Evolutionary conservation across 2,113 vertebrate species (phyloP).

Genomic region (Rhinoderma darwinii): DNA sequence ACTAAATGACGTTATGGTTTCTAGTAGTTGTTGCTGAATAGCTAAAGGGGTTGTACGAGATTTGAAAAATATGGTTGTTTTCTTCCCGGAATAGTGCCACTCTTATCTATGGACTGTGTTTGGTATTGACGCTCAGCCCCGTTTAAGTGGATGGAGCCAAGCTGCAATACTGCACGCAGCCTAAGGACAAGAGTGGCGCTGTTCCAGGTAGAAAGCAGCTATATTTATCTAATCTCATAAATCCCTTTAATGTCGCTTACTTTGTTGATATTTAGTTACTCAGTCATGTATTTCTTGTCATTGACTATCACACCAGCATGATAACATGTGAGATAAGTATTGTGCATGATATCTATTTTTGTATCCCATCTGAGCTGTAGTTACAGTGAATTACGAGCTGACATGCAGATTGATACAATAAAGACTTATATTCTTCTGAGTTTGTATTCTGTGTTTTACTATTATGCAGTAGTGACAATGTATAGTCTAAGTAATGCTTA

Average conservation of each 20-base stretch:
- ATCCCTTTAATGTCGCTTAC: background rate
- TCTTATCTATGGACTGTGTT: background rate
- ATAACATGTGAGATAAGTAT: background rate
- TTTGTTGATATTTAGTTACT: background rate
- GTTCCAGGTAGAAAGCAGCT: background rate
- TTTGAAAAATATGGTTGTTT: background rate
- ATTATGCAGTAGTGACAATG: background rate
- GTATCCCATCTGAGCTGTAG: slow-evolving; percentile 29
- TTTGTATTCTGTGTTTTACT: background rate
- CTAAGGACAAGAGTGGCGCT: background rate
- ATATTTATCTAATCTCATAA: background rate
- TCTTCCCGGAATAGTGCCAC: background rate
- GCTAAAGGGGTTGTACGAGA: background rate
- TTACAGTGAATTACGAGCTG: slow-evolving; percentile 12
- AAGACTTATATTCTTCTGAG: slow-evolving; percentile 54
- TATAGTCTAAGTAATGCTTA: too few relatives aligned
- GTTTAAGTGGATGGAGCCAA: background rate
- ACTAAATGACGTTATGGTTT: background rate
- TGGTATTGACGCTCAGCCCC: background rate
- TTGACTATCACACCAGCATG: slow-evolving; percentile 22
- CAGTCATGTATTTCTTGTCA: slow-evolving; percentile 4
- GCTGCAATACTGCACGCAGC: background rate
- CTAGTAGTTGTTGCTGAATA: background rate
- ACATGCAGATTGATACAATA: slow-evolving; percentile 33
- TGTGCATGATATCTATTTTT: slow-evolving; percentile 42